Conservation (phyloP, 2,888 invertebrate species). For the Nemoura dubitans region DNA sequence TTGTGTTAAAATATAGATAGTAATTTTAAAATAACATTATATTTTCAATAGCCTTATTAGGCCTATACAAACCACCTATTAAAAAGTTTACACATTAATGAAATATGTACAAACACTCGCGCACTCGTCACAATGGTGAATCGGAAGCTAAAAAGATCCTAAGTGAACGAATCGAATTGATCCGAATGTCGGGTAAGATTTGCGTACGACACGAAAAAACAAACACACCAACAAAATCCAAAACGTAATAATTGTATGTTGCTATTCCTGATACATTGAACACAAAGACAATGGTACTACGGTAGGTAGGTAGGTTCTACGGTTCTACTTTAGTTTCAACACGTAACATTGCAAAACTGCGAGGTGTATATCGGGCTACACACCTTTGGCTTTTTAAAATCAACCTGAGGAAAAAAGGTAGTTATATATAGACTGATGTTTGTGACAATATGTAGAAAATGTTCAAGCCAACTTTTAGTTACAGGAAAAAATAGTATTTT, state of each 20-base stretch:
- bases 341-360: background rate
- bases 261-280: constrained; percentile 31
- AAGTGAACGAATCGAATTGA: background rate
- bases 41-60: constrained; percentile 17
- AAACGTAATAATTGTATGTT: background rate
- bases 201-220: background rate
- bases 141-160: constrained; percentile 1
- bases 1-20: constrained; percentile 7
- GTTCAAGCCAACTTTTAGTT: constrained; percentile 27
- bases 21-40: background rate
- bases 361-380: background rate
- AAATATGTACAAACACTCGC: background rate
- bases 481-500: constrained; percentile 40
- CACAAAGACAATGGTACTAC: constrained; percentile 33
- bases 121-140: background rate
- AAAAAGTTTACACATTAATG: constrained; percentile 2
- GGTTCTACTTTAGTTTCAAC: constrained; percentile 9
- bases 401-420: constrained; percentile 47
- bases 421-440: constrained; percentile 39
- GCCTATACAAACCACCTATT: constrained; percentile 4
- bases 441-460: constrained; percentile 17
- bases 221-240: background rate
- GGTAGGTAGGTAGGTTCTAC: constrained; percentile 1
- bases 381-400: constrained; percentile 36
- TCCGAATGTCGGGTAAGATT: background rate